phyloP scores from a whole-genome alignment of 1,140 invertebrate species.

The Melanaphis sacchari region DNA sequence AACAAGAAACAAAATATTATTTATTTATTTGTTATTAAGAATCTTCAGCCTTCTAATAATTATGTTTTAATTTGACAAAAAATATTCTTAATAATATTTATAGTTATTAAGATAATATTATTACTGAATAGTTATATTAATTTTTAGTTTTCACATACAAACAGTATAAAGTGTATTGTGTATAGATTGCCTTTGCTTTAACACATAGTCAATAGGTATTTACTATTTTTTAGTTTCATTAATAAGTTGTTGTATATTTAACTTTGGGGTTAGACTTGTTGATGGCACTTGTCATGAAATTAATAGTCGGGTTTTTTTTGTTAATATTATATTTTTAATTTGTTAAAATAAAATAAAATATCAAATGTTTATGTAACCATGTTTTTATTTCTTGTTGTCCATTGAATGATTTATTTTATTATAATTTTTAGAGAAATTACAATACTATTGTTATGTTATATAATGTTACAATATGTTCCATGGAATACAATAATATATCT shows the following conservation, averaged over 20 bases:
- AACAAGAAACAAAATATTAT: too few relatives aligned
- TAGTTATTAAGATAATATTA: background rate
- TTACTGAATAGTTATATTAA: background rate
- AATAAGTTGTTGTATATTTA: constrained; percentile 29
- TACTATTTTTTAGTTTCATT: constrained; percentile 31
- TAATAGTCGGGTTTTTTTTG: constrained; percentile 36
- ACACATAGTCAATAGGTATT: constrained; percentile 36
- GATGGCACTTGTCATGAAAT: constrained; percentile 42
- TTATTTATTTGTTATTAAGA: background rate
- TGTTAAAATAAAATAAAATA: constrained; percentile 40
- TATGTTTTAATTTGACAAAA: background rate
- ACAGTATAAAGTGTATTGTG: background rate
- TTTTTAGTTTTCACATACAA: constrained; percentile 40
- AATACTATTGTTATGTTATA: background rate
- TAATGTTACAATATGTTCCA: background rate
- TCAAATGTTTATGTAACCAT: constrained; percentile 31
- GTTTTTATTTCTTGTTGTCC: constrained; percentile 32
- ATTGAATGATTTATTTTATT: background rate
- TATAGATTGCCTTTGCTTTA: constrained; percentile 27
- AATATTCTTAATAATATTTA: background rate
- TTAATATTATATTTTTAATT: constrained; percentile 45
- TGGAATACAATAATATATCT: too few relatives aligned
- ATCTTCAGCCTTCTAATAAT: background rate
- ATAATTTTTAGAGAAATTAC: background rate
- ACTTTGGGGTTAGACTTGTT: constrained; percentile 47